phyloP scores from a whole-genome alignment of 2,888 invertebrate species.

The Diadegma fenestrale region DNA sequence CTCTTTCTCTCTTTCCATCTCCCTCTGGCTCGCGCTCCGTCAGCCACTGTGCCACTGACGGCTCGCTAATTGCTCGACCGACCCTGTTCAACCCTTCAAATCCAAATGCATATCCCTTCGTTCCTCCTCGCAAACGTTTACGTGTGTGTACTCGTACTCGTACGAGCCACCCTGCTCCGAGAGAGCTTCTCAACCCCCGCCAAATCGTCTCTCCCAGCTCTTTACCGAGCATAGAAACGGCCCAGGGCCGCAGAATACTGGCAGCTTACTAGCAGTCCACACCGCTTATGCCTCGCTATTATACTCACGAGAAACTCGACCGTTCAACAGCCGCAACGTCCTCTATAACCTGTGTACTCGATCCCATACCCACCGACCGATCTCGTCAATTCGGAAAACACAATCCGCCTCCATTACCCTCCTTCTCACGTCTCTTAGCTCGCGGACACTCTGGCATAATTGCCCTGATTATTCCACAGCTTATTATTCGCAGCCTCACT shows the following conservation, averaged over 20 bases:
- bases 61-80: slow-evolving; percentile 85
- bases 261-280: slow-evolving; percentile 58
- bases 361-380: slow-evolving; percentile 29
- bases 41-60: slow-evolving; percentile 84
- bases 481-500: not conserved
- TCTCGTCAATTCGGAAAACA: slow-evolving; percentile 33
- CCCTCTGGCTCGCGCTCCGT: slow-evolving; percentile 72
- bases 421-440: not conserved
- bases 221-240: slow-evolving; percentile 45
- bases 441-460: slow-evolving; percentile 1
- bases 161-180: slow-evolving; percentile 40
- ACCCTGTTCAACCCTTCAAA: slow-evolving; percentile 81
- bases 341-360: not conserved
- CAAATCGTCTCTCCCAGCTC: slow-evolving; percentile 32
- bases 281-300: slow-evolving; percentile 38
- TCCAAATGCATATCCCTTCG: slow-evolving; percentile 81
- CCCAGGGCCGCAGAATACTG: slow-evolving; percentile 68
- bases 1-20: slow-evolving; percentile 33
- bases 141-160: slow-evolving; percentile 3
- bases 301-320: slow-evolving; percentile 45
- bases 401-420: not conserved
- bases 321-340: slow-evolving; percentile 26
- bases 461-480: not conserved
- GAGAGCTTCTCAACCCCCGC: slow-evolving; percentile 41
- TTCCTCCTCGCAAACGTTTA: slow-evolving; percentile 44